Evolutionary conservation across 2,797 vertebrate species (phyloP).

Genomic region (Pseudochaenichthys georgianus): DNA sequence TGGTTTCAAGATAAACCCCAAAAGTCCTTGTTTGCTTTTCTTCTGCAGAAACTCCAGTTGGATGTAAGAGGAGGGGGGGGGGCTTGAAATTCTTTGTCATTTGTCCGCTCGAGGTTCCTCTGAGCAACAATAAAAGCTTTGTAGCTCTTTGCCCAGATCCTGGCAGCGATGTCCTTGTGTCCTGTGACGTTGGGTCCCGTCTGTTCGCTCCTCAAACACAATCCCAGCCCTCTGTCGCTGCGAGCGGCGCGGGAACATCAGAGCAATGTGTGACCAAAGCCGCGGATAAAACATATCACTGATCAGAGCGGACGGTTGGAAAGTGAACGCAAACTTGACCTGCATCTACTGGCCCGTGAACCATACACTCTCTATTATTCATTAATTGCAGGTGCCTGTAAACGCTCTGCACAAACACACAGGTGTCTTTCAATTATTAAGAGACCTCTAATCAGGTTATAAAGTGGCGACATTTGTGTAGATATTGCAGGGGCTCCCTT

Average conservation of each 20-base stretch:
- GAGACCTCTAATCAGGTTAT: not conserved
- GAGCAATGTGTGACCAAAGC: slow-evolving; percentile 22
- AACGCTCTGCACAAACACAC: not conserved
- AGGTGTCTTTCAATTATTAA: not conserved
- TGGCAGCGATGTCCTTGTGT: slow-evolving; percentile 74
- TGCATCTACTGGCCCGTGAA: not conserved
- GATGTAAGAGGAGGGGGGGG: not conserved
- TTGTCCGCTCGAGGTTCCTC: slow-evolving; percentile 64
- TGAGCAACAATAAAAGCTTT: slow-evolving; percentile 73
- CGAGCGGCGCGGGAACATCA: slow-evolving; percentile 41
- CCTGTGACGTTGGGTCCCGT: slow-evolving; percentile 76
- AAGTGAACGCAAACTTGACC: not conserved
- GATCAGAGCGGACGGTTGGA: not conserved
- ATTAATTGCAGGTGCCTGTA: not conserved
- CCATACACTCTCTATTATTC: not conserved
- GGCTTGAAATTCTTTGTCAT: slow-evolving; percentile 55
- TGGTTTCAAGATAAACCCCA: not conserved
- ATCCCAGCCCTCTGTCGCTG: slow-evolving; percentile 18
- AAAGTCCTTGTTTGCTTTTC: not conserved
- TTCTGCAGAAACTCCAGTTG: slow-evolving; percentile 4
- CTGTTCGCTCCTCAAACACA: slow-evolving; percentile 40
- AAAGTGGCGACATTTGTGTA: no score
- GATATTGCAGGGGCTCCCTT: no score
- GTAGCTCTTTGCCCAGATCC: slow-evolving; percentile 61
- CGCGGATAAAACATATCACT: slow-evolving; percentile 6